Base-by-base conservation (phyloP, 2,113 vertebrate species). In the Channa argus region DNA sequence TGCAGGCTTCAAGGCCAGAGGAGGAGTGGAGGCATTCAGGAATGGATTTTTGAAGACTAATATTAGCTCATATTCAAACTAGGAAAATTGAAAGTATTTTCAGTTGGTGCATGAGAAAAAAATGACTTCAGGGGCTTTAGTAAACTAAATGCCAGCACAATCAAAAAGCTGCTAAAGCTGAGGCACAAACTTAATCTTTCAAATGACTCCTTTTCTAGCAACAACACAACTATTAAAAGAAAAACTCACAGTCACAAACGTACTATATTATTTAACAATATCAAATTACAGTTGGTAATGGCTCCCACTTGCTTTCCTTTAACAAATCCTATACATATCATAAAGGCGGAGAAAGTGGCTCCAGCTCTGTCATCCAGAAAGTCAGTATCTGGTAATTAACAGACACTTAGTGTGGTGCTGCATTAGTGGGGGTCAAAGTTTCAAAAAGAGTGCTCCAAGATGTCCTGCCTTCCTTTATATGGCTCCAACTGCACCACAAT, bases 1-100 rank as follows among this genome's bases (percentile, higher is more conserved):
- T 88, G 82, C 65, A 44, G 56, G 79, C 88, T 79, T 90, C 88
- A 88, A 91, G 85, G 85, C 80, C 69, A 55, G 72, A 71, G 59
- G 80, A 82, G 73, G 69, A 83, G 75, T 77, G 66, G 52, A 86
- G 74, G 67, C 82, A 79, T 81, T 84, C 70, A 74, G 39, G 54
- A 59, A 65, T 72, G 77, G 78, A 79, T 86, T 89, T 82, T 73
- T 84, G 71, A 86, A 82, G 82, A 71, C 73, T 86, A 88, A 89
- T 86, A 90, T 88, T 88, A 87, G 82, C 80, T 82, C 65, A 66
- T 69, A 85, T 82, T 74, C 75, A 85, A 74, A 79, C 63, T 50
- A 69, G 41, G 67, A 60, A 79, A 83, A 80, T 70, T 59, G 50
- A 74, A 86, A 80, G 53, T 78, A 78, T 79, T 84, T 89, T 71